Evolutionary conservation across 1,140 invertebrate genomes (phyloP).

Genomic region (Coenobita brevimanus): DNA sequence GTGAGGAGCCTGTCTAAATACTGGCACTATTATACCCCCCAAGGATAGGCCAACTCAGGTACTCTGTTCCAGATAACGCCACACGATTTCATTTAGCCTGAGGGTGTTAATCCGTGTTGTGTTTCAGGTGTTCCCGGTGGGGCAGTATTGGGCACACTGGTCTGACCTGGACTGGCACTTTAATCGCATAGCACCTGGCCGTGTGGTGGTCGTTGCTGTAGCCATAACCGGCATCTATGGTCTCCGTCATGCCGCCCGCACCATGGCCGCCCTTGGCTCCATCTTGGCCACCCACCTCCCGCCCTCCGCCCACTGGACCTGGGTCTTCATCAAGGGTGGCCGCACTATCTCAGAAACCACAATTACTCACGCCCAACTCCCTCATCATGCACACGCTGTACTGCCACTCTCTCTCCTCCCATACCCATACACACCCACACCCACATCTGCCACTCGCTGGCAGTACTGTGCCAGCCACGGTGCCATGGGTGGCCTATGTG

Average conservation of each 20-base stretch:
- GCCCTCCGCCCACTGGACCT: conserved; percentile 50
- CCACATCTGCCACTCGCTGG: conserved; percentile 32
- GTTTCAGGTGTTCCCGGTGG: conserved; percentile 65
- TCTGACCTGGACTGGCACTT: conserved; percentile 59
- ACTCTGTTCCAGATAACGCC: too few species aligned
- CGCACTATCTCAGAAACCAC: conserved; percentile 62
- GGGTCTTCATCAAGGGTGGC: conserved; percentile 66
- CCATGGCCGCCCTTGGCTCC: conserved; percentile 41
- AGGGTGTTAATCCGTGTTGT: too few species aligned
- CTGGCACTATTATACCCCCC: too few species aligned
- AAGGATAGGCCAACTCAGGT: too few species aligned
- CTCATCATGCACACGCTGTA: neutral
- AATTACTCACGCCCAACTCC: neutral
- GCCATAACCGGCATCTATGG: conserved; percentile 41
- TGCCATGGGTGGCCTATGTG: conserved; percentile 56
- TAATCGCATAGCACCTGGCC: conserved; percentile 33
- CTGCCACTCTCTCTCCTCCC: conserved; percentile 16
- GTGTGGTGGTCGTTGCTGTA: conserved; percentile 49
- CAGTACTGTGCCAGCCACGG: conserved; percentile 36
- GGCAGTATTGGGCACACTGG: conserved; percentile 52
- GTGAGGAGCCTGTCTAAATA: too few species aligned
- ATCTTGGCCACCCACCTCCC: conserved; percentile 45
- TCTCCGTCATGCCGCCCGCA: conserved; percentile 29
- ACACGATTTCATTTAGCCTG: too few species aligned
- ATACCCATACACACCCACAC: conserved; percentile 14